Conservation (phyloP, 2,888 invertebrate genomes). For the Arenicola marina region DNA sequence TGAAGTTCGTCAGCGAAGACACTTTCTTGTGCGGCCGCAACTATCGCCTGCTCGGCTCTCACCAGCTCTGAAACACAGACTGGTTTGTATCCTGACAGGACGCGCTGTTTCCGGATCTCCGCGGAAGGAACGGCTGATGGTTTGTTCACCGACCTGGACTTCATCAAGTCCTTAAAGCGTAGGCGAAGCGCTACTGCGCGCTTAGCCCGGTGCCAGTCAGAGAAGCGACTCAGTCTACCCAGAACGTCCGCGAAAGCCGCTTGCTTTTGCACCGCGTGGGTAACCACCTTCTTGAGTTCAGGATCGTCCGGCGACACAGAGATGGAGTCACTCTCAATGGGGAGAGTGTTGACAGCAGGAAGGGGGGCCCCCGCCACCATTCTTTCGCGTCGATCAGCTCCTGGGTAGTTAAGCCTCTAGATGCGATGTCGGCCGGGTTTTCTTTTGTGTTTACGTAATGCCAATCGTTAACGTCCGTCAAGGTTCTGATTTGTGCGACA, state of each 20-base stretch:
- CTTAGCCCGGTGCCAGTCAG: conserved; percentile 8
- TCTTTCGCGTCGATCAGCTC: conserved; percentile 8
- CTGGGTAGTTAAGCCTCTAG: conserved; percentile 20
- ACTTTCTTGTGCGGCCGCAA: neutral
- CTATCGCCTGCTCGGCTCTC: neutral
- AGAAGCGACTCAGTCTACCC: conserved; percentile 8
- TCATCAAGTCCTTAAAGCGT: neutral
- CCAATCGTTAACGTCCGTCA: conserved; percentile 31
- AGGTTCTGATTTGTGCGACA: conserved; percentile 32
- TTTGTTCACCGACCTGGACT: neutral
- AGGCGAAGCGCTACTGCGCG: conserved; percentile 8
- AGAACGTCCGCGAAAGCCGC: neutral
- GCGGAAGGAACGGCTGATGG: neutral
- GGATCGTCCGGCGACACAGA: conserved; percentile 9
- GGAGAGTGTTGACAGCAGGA: neutral
- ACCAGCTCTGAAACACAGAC: neutral
- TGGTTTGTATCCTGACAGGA: neutral
- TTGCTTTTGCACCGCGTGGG: neutral
- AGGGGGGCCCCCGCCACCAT: no score
- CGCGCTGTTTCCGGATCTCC: neutral
- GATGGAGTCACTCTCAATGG: neutral
- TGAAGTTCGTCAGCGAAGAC: conserved; percentile 8
- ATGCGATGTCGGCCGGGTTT: conserved; percentile 38
- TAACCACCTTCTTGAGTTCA: conserved; percentile 16
- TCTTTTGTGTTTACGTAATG: conserved; percentile 24